Conservation (phyloP, 2,113 vertebrate species). For the Brachypteracias leptosomus region DNA sequence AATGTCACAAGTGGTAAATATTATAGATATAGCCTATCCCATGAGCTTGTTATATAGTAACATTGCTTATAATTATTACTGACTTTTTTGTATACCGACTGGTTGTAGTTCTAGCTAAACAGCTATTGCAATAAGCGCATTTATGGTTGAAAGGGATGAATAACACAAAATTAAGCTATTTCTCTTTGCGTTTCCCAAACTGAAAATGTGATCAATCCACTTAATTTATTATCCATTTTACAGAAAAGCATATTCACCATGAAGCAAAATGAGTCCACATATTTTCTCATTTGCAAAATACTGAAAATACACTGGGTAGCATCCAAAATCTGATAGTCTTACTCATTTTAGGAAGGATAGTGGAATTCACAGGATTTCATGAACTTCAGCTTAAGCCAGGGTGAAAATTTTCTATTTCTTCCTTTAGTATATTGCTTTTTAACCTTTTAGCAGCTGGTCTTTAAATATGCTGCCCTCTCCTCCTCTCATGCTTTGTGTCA, state of each 20-base stretch:
- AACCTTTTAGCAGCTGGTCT: background rate
- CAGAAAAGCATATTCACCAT: background rate
- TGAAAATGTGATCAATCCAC: background rate
- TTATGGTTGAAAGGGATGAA: background rate
- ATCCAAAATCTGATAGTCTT: background rate
- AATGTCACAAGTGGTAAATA: background rate
- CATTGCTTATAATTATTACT: background rate
- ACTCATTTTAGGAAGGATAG: background rate
- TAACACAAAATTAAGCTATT: background rate
- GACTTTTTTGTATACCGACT: background rate
- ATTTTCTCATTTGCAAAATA: background rate
- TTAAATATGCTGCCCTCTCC: background rate
- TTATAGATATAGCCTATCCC: background rate
- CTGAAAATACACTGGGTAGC: background rate
- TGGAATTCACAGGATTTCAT: background rate
- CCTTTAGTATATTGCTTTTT: background rate
- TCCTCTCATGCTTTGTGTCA: background rate
- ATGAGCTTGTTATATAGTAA: background rate
- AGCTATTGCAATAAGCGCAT: background rate
- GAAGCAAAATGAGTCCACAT: background rate
- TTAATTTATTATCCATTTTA: background rate
- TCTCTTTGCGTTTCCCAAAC: background rate
- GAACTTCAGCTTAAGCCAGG: background rate
- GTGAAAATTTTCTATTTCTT: background rate
- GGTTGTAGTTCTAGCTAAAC: background rate